phyloP scores from a whole-genome alignment of 30 jellyfish, hydroid and myxozoan species.

The Clytia hemisphaerica region DNA sequence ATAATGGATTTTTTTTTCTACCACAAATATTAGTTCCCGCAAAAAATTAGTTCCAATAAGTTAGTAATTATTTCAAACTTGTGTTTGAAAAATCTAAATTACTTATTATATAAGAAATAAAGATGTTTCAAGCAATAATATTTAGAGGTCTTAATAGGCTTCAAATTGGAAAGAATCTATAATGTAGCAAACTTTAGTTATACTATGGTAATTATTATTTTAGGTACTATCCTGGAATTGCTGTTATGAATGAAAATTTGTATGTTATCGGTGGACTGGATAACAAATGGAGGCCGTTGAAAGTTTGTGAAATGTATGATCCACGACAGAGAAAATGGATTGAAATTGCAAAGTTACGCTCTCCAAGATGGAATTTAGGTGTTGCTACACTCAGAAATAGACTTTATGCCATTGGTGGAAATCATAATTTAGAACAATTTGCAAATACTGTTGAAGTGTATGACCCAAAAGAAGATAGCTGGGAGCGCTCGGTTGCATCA shows the following conservation, averaged over 20 bases:
- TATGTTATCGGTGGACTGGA: conserved; percentile 93
- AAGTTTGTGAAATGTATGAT: conserved; percentile 69
- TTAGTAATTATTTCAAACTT: too few relatives aligned
- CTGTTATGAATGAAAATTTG: conserved; percentile 70
- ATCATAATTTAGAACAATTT: conserved; percentile 80
- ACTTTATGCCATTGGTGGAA: conserved; percentile 93
- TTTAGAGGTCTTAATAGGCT: too few relatives aligned
- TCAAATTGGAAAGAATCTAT: too few relatives aligned
- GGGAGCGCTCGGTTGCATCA: conserved; percentile 69
- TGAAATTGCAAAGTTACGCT: conserved; percentile 51
- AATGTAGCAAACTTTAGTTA: too few relatives aligned
- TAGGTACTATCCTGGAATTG: conserved; percentile 85
- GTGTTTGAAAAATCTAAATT: too few relatives aligned
- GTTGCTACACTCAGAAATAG: conserved; percentile 64
- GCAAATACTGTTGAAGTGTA: conserved; percentile 91
- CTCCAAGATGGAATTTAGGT: conserved; percentile 94
- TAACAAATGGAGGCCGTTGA: conserved; percentile 74
- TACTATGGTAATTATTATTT: too few relatives aligned
- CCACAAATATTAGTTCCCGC: too few relatives aligned
- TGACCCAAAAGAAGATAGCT: conserved; percentile 54
- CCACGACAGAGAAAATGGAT: conserved; percentile 64
- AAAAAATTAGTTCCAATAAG: too few relatives aligned
- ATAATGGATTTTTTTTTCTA: too few relatives aligned
- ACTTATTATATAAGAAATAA: too few relatives aligned
- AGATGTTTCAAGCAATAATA: too few relatives aligned